Base-by-base conservation (phyloP, 2,113 vertebrate genomes). In the Cavia aperea region DNA sequence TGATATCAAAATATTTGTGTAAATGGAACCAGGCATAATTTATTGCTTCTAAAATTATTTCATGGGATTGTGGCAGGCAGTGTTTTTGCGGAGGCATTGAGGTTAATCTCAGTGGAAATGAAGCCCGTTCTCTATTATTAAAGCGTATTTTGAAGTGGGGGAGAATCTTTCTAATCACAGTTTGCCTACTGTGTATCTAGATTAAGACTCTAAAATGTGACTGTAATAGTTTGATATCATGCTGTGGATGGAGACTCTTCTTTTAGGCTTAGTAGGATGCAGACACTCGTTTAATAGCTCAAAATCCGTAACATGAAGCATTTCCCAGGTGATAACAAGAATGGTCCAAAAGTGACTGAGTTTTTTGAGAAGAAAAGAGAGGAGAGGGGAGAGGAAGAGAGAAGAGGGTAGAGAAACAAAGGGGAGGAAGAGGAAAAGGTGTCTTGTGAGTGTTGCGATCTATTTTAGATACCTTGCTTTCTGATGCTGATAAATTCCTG, bases 1-100 rank as follows among this genome's bases (percentile, higher is more conserved):
- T 88, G 78, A 75, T 96, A 97, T 95, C 91, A 97, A 97, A 97
- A 97, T 97, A 97, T 97, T 97, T 97, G 94, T 93, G 79, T 96
- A 96, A 97, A 97, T 0, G 5, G n/a, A 93, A 84, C 90, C 95
- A 93, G 96, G 96, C 88, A 94, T 97, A 96, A 97, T 97, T 97
- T 97, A 97, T 97, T 96, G 91, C 95, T 96, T 97, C 96, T 97
- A 92, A 97, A 97, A 96, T 97, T 94, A 86, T 97, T 97, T 97
- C 75, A 70, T 73, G 87, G 87, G 87, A 95, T 96, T 90, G 95
- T 0, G 0, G 92, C 93, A 93, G 89, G 94, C 94, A 83, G 75
- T 92, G 89, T 92, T 87, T 96, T 86, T 81, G 77, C 78, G 88
- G 82, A 95, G 97, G 93, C 78, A 75, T 54, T 85, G 2, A 86